phyloP scores from a whole-genome alignment of 1,140 invertebrate species.

The Aradophagus sp. region DNA sequence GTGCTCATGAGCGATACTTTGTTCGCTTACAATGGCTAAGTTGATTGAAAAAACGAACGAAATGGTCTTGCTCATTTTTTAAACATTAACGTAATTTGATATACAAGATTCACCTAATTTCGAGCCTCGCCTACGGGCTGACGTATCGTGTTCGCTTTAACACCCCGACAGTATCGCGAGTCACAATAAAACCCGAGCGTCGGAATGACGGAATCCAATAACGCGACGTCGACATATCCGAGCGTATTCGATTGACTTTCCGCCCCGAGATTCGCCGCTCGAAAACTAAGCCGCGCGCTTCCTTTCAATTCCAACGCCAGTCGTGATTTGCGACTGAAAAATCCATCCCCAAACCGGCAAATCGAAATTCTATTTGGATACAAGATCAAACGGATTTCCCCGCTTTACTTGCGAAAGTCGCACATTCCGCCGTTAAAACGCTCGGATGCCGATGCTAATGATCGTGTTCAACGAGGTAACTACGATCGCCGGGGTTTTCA shows the following conservation, averaged over 20 bases:
- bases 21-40: no score
- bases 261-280: neutral
- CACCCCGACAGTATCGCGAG: no score
- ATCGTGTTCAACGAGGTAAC: no score
- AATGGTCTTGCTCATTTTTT: conserved; percentile 2
- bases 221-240: conserved; percentile 18
- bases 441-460: no score
- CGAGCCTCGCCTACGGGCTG: conserved; percentile 3
- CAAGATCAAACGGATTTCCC: neutral
- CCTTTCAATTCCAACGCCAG: conserved; percentile 8
- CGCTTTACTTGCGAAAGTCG: neutral
- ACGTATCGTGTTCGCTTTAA: conserved; percentile 17
- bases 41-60: no score
- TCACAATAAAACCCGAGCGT: no score
- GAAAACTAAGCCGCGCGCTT: neutral
- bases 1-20: no score
- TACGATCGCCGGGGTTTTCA: no score
- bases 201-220: conserved; percentile 27
- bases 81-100: conserved; percentile 13
- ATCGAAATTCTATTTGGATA: no score
- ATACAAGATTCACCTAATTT: conserved; percentile 31
- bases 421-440: neutral
- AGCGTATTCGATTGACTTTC: conserved; percentile 21
- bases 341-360: no score
- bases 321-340: no score